Percentiles rank a stretch among this genome's conserved stretches.
phyloP scores from a whole-genome alignment of 2,113 vertebrate species.

The Oriolus oriolus region DNA sequence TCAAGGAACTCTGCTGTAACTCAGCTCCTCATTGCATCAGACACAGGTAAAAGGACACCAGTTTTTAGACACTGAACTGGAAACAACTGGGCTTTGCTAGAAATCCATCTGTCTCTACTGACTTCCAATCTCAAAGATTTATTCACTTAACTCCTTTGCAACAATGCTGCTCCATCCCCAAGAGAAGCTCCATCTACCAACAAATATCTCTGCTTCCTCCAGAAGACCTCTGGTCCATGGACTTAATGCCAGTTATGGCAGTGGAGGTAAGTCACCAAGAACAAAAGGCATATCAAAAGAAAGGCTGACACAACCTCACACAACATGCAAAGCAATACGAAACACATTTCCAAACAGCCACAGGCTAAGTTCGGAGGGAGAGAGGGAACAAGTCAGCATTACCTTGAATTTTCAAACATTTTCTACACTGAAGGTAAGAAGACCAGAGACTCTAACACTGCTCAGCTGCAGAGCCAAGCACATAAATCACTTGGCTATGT shows the following conservation, averaged over 20 bases:
- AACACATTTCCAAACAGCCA: neutral
- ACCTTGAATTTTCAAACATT: neutral
- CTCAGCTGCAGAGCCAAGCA: neutral
- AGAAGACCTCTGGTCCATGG: neutral
- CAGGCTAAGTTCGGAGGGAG: neutral
- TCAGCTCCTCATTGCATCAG: neutral
- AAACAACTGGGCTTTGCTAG: neutral
- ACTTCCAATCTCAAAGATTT: neutral
- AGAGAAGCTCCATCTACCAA: neutral
- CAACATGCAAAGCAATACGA: neutral
- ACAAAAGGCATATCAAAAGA: neutral
- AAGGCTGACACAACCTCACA: neutral
- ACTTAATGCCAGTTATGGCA: neutral
- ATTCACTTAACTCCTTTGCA: neutral
- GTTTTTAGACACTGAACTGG: neutral
- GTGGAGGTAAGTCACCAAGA: neutral
- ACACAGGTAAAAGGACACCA: neutral
- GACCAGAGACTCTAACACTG: neutral
- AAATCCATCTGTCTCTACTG: neutral
- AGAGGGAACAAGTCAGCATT: neutral
- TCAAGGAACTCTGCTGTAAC: neutral
- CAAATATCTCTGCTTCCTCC: neutral
- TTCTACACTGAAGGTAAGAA: neutral
- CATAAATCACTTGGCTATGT: neutral
- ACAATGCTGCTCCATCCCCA: rapidly evolving